These are phyloP conservation scores for Baccha elongata DNA, from an alignment of 2,888 invertebrate species.

Conservation along the genomic window DNA sequence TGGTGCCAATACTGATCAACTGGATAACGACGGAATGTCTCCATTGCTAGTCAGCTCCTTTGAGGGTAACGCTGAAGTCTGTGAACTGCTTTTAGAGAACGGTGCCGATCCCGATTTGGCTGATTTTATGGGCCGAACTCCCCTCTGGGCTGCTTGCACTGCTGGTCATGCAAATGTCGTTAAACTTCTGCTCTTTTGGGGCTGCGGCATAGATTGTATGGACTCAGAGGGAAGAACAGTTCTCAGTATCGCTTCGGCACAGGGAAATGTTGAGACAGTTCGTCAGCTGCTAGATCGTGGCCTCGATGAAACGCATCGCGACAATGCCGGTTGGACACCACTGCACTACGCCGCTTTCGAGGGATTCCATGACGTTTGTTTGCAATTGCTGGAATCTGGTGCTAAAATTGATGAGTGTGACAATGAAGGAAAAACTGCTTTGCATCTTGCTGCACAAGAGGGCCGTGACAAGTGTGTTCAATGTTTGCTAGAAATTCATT, in stretches of 20 bases:
- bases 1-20: constrained; percentile 91
- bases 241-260: constrained; percentile 91
- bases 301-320: constrained; percentile 92
- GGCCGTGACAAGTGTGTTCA: constrained; percentile 87
- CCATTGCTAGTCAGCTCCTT: constrained; percentile 94
- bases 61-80: constrained; percentile 95
- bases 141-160: constrained; percentile 95
- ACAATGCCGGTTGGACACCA: constrained; percentile 98
- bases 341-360: constrained; percentile 98
- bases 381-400: constrained; percentile 89
- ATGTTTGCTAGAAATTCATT: constrained; percentile 88
- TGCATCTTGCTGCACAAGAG: constrained; percentile 95
- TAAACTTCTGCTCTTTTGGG: constrained; percentile 95
- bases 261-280: constrained; percentile 94
- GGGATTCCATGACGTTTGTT: constrained; percentile 84
- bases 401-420: constrained; percentile 94
- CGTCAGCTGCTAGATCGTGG: constrained; percentile 94
- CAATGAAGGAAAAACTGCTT: constrained; percentile 94
- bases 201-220: constrained; percentile 96
- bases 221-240: constrained; percentile 97
- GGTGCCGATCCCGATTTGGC: constrained; percentile 96
- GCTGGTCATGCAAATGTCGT: constrained; percentile 95
- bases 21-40: constrained; percentile 94
- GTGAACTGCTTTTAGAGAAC: constrained; percentile 94
- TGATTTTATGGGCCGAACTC: constrained; percentile 91